Evolutionary conservation across 2,113 vertebrate species (phyloP).

Genomic region (Pseudopipra pipra): DNA sequence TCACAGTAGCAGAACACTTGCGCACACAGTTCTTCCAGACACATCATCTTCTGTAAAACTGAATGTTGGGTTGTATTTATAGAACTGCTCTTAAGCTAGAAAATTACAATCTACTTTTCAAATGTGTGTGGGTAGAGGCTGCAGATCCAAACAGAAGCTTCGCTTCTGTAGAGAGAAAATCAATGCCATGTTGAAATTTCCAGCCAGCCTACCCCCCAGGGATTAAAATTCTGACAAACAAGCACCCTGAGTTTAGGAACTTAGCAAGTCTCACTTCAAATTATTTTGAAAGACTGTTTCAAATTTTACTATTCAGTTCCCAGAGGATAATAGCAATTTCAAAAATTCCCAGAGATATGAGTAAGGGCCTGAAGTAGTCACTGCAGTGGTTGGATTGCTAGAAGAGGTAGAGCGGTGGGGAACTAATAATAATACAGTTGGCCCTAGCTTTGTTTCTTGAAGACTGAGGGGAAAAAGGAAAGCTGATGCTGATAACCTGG

Average conservation of each 20-base stretch:
- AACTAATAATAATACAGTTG: not conserved
- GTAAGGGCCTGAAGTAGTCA: not conserved
- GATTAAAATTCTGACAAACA: slow-evolving; percentile 6
- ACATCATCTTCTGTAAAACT: not conserved
- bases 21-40: not conserved
- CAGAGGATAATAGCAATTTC: not conserved
- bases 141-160: slow-evolving; percentile 38
- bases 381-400: not conserved
- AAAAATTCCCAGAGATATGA: not conserved
- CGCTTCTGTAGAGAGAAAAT: slow-evolving; percentile 31
- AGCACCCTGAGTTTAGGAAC: not conserved
- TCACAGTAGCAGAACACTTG: slow-evolving; percentile 3
- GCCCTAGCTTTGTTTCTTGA: not conserved
- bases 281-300: slow-evolving; percentile 16
- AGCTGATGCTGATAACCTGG: not conserved
- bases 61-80: slow-evolving; percentile 48
- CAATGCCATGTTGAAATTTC: not conserved
- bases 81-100: slow-evolving; percentile 41
- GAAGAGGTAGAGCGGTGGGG: not conserved
- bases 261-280: not conserved
- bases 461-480: not conserved
- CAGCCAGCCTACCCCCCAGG: not conserved
- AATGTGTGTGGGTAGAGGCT: slow-evolving; percentile 34
- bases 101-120: slow-evolving; percentile 62
- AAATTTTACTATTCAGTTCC: not conserved